These are phyloP conservation scores for Drosophila virilis DNA, from an alignment of 1,140 invertebrate genomes.

Conservation along the genomic window DNA sequence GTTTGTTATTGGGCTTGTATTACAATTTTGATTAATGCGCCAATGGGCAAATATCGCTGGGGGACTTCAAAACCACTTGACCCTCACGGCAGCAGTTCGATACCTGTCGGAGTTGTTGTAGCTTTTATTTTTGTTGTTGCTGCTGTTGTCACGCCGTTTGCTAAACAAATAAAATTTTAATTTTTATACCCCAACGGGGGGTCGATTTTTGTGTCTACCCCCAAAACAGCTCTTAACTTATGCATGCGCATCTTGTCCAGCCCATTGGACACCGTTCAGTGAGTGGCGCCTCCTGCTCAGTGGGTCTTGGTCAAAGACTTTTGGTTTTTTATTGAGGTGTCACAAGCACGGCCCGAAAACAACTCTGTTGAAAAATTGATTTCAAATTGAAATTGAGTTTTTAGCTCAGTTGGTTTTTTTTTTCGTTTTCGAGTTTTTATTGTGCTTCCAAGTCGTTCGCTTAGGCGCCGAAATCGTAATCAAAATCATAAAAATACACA, in stretches of 20 bases:
- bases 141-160: conserved; percentile 59
- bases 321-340: conserved; percentile 72
- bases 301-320: conserved; percentile 23
- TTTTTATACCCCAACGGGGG: conserved; percentile 72
- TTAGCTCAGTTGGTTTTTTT: conserved; percentile 36
- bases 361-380: conserved; percentile 77
- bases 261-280: conserved; percentile 17
- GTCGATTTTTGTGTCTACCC: conserved; percentile 43
- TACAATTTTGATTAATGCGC: conserved; percentile 73
- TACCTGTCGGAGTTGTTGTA: conserved; percentile 64
- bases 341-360: conserved; percentile 54
- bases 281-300: conserved; percentile 53
- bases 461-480: conserved; percentile 78
- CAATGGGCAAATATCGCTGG: conserved; percentile 44
- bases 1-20: conserved; percentile 78
- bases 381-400: conserved; percentile 76
- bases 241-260: conserved; percentile 50
- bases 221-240: conserved; percentile 47
- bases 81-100: conserved; percentile 1
- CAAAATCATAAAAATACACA: conserved; percentile 67
- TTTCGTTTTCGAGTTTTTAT: conserved; percentile 57
- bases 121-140: conserved; percentile 29
- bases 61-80: conserved; percentile 19
- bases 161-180: conserved; percentile 82
- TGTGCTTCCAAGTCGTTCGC: conserved; percentile 50